Percentiles rank a stretch among this genome's conserved stretches.
phyloP scores from a whole-genome alignment of 2,113 vertebrate genomes.

The Chionis minor region DNA sequence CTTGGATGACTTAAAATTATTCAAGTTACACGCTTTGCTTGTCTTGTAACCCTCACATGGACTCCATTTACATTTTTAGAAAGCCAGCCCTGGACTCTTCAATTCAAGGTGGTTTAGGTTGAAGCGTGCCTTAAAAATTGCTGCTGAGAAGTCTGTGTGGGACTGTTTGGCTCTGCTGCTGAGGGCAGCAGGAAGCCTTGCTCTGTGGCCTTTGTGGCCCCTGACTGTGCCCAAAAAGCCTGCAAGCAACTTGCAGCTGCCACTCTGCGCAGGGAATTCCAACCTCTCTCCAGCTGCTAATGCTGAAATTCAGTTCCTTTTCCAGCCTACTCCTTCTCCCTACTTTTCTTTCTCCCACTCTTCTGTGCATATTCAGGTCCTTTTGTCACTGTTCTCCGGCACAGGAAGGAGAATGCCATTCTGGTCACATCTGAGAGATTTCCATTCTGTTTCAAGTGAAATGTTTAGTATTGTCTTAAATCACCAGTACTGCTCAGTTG shows the following conservation, averaged over 20 bases:
- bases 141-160: background rate
- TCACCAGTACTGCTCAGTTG: background rate
- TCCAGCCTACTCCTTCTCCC: background rate
- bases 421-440: background rate
- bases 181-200: background rate
- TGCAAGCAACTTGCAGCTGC: background rate
- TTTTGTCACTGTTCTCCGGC: background rate
- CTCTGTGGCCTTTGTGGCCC: rapidly evolving
- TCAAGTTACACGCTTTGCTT: background rate
- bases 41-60: background rate
- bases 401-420: background rate
- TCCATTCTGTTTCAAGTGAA: background rate
- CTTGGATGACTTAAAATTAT: background rate
- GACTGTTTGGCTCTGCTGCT: background rate
- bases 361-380: background rate
- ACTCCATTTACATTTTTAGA: background rate
- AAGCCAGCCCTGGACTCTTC: background rate
- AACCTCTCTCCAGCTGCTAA: background rate
- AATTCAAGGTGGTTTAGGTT: background rate
- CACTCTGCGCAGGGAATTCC: background rate
- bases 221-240: background rate
- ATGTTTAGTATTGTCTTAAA: background rate
- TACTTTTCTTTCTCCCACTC: background rate
- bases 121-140: background rate
- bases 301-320: background rate